Conservation (phyloP, 1,140 invertebrate genomes). For the Drosophila serrata region DNA sequence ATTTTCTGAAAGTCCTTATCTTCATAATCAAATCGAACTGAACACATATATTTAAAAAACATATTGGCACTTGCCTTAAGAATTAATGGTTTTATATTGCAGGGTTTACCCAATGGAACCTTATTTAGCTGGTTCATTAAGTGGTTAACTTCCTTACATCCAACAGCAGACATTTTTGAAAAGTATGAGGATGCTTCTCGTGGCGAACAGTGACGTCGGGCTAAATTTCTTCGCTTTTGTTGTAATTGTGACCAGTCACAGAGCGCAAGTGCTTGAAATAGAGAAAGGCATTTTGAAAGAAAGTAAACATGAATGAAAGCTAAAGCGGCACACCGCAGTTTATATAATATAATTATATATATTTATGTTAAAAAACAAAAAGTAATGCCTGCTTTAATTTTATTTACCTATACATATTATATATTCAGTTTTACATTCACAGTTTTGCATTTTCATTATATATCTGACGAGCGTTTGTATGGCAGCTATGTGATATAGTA, state of each 20-base stretch:
- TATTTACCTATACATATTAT: too few relatives aligned
- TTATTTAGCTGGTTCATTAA: constrained; percentile 87
- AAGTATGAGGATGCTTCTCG: constrained; percentile 90
- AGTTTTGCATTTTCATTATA: too few relatives aligned
- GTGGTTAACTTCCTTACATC: constrained; percentile 87
- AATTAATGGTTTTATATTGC: constrained; percentile 88
- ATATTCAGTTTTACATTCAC: too few relatives aligned
- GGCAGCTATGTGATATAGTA: too few relatives aligned
- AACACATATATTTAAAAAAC: constrained; percentile 94
- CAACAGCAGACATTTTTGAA: constrained; percentile 88
- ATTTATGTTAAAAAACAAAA: too few relatives aligned
- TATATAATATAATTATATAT: too few relatives aligned
- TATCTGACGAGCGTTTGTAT: too few relatives aligned
- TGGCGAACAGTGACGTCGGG: constrained; percentile 91
- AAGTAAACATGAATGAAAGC: too few relatives aligned
- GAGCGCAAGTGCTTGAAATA: constrained; percentile 60
- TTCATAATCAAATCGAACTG: constrained; percentile 89
- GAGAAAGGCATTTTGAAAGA: neutral
- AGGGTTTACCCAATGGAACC: constrained; percentile 77
- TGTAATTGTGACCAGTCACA: constrained; percentile 90
- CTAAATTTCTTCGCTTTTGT: constrained; percentile 91
- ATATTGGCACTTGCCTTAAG: constrained; percentile 92
- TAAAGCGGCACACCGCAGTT: too few relatives aligned
- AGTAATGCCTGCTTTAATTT: too few relatives aligned
- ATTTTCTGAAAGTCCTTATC: constrained; percentile 89